Evolutionary conservation across 2,113 vertebrate genomes (phyloP).

Genomic region (Solenodon paradoxus): DNA sequence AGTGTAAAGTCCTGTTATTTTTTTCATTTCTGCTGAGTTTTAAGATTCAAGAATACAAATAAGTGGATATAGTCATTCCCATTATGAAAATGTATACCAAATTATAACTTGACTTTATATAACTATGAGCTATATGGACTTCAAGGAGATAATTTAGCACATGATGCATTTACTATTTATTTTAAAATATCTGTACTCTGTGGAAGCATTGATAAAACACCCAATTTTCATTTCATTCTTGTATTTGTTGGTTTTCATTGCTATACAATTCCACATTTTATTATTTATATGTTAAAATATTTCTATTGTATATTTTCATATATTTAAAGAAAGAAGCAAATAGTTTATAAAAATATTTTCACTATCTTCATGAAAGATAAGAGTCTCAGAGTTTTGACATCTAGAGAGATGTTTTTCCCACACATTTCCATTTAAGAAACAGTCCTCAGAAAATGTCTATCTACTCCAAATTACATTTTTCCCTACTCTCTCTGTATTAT

Average conservation of each 20-base stretch:
- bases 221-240: not conserved
- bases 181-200: not conserved
- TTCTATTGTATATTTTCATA: constrained; percentile 14
- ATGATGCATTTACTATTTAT: not conserved
- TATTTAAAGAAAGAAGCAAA: not conserved
- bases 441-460: not conserved
- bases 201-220: not conserved
- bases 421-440: not conserved
- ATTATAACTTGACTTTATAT: not conserved
- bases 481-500: not conserved
- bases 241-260: not conserved
- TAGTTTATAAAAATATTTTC: not conserved
- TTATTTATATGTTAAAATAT: not conserved
- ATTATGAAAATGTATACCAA: not conserved
- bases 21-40: not conserved
- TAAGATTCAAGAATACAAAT: not conserved
- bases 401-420: not conserved
- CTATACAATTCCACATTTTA: not conserved
- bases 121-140: not conserved
- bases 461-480: not conserved
- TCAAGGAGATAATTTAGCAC: not conserved
- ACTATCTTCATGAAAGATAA: not conserved
- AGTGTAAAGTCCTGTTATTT: not conserved
- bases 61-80: not conserved
- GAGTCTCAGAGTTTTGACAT: not conserved